These are phyloP conservation scores for Gastracanthus pulcherrimus DNA, from an alignment of 2,888 invertebrate species.

Conservation along the genomic window DNA sequence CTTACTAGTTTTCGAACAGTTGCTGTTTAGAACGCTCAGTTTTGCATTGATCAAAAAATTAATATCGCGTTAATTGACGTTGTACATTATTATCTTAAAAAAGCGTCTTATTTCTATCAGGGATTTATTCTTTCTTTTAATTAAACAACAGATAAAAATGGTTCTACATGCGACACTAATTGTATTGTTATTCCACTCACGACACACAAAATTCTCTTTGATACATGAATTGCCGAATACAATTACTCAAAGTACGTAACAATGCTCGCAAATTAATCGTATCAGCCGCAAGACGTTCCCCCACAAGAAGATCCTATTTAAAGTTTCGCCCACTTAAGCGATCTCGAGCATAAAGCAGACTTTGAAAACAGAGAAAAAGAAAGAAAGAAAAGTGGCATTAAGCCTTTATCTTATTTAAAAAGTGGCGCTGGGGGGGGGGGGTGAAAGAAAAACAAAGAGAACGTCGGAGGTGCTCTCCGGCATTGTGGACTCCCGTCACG, in stretches of 20 bases:
- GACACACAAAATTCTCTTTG: not conserved
- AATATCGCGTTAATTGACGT: too few species aligned
- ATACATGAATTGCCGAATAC: not conserved
- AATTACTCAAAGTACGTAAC: not conserved
- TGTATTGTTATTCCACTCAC: too few species aligned
- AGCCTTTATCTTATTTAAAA: slow-evolving; percentile 46
- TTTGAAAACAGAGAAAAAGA: slow-evolving; percentile 25
- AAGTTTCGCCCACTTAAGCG: not conserved
- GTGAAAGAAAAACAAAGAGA: slow-evolving; percentile 1
- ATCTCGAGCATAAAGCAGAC: not conserved
- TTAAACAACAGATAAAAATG: too few species aligned
- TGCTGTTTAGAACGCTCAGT: too few species aligned
- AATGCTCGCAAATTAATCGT: slow-evolving; percentile 9
- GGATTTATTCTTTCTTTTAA: too few species aligned
- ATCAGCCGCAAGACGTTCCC: not conserved
- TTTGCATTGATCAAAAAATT: too few species aligned
- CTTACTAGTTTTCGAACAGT: too few species aligned
- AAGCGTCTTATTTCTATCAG: too few species aligned
- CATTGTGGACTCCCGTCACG: slow-evolving; percentile 46
- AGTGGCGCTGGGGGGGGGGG: slow-evolving; percentile 41
- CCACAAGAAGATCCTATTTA: slow-evolving; percentile 4
- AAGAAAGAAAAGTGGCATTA: slow-evolving; percentile 49
- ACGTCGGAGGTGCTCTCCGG: not conserved
- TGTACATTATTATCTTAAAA: too few species aligned
- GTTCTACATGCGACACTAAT: too few species aligned